These are phyloP conservation scores for Metridium senile DNA, from an alignment of 92 coral and sea anemone species.

Conservation along the genomic window DNA sequence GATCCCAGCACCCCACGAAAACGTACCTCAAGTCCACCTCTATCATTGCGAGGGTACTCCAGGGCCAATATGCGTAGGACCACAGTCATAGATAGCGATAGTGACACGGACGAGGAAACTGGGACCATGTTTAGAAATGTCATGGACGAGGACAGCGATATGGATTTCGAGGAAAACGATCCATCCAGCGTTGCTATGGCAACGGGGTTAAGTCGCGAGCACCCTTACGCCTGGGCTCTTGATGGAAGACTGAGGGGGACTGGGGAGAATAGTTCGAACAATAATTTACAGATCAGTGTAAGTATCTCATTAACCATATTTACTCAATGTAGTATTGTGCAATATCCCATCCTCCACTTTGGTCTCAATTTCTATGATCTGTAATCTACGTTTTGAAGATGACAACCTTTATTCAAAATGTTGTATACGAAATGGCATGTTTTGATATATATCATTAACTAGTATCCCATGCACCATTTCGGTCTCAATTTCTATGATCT, in stretches of 20 bases:
- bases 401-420: too few species aligned
- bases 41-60: constrained; percentile 14
- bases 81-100: constrained; percentile 69
- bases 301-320: constrained; percentile 5
- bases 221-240: constrained; percentile 90
- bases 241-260: constrained; percentile 72
- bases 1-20: constrained; percentile 39
- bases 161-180: constrained; percentile 77
- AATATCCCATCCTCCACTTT: too few species aligned
- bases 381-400: too few species aligned
- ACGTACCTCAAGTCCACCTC: constrained; percentile 22
- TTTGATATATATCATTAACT: too few species aligned
- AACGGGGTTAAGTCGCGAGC: constrained; percentile 82
- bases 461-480: too few species aligned
- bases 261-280: constrained; percentile 23
- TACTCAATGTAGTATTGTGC: neutral
- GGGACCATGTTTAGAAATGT: constrained; percentile 23
- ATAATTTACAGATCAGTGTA: constrained; percentile 40
- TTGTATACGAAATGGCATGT: too few species aligned
- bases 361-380: too few species aligned
- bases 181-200: constrained; percentile 77
- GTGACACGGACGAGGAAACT: constrained; percentile 54
- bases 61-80: constrained; percentile 33
- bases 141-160: constrained; percentile 60
- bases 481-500: too few species aligned